Evolutionary conservation across 2,888 invertebrate species (phyloP), one percentile per base, ranked within the genome.

Genomic region (Cyrtodaria siliqua): DNA sequence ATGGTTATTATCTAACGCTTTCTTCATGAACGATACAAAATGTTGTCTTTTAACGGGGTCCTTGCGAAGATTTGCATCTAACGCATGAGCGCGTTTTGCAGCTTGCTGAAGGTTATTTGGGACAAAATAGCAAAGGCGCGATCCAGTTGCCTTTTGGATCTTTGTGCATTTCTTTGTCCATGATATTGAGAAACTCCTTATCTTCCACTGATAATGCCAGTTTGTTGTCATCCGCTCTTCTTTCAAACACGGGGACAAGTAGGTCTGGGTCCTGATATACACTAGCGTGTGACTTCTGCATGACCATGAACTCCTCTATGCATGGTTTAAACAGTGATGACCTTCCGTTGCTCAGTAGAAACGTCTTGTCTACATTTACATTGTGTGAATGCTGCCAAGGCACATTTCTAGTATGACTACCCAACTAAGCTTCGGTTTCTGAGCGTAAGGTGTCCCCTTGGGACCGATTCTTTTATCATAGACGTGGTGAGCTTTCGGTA

Each of bases 1-100:
- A 50, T 74, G 71, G 4, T 53, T 62, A 24, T 68, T 75, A 1
- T 61, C 59, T 1, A 79, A 26, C 2, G 78, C 53, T 0, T 50
- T 60, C 24, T 29, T 20, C 74, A 81, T 81, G 20, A 79, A 81
- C 14, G 61, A 57, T 1, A 74, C 40, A 52, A 78, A 71, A 40
- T 81, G 78, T 33, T 67, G 52, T 12, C 16, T n/a, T 57, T 75
- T 78, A 1, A 40, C 59, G 16, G 38, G 63, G 47, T 78, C 55
- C 29, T 47, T 59, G 16, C 27, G 42, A 18, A 44, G 44, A 20
- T 12, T 6, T n/a, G 14, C 2, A 3, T 26, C 42, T 23, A 60
- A 26, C 8, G 4, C 44, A 4, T 24, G 27, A 27, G 50, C 27
- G 49, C 61, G 24, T 18, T 49, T 24, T 33, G 29, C 29, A 9